Conservation (phyloP, 2,113 vertebrate genomes). For the Ptilonorhynchus violaceus region DNA sequence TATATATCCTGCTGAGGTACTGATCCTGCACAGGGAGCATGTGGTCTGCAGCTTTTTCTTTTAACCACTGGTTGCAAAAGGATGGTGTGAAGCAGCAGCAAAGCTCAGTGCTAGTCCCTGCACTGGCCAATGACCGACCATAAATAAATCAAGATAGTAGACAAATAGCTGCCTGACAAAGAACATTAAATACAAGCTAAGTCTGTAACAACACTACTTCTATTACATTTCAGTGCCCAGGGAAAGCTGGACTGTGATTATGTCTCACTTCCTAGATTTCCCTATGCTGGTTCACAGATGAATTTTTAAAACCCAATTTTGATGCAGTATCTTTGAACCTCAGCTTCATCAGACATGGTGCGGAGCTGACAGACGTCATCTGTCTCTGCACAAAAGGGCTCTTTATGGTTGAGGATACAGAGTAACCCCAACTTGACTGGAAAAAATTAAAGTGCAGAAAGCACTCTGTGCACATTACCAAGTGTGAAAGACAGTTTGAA, state of each 20-base stretch:
- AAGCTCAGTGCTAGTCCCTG: background rate
- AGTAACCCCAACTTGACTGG: background rate
- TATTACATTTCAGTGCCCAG: background rate
- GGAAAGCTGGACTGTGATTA: background rate
- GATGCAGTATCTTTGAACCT: background rate
- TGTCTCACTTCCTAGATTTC: background rate
- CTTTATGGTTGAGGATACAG: background rate
- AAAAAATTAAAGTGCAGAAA: background rate
- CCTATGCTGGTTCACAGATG: background rate
- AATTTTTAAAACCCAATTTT: slow-evolving; percentile 29
- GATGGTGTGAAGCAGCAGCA: background rate
- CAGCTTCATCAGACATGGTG: background rate
- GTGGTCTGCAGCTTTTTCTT: background rate
- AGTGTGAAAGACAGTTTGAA: background rate
- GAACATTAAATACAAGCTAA: background rate
- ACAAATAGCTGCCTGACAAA: background rate
- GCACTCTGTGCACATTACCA: background rate
- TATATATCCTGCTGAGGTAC: background rate
- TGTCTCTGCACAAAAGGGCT: background rate
- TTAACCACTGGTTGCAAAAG: background rate
- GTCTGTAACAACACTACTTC: background rate
- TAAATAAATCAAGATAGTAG: background rate
- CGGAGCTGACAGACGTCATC: background rate
- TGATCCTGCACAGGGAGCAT: background rate
- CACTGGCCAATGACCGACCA: background rate